Evolutionary conservation across 2,888 invertebrate species (phyloP), one percentile per base, ranked within the genome.

Genomic region (Tetranychus truncatus): DNA sequence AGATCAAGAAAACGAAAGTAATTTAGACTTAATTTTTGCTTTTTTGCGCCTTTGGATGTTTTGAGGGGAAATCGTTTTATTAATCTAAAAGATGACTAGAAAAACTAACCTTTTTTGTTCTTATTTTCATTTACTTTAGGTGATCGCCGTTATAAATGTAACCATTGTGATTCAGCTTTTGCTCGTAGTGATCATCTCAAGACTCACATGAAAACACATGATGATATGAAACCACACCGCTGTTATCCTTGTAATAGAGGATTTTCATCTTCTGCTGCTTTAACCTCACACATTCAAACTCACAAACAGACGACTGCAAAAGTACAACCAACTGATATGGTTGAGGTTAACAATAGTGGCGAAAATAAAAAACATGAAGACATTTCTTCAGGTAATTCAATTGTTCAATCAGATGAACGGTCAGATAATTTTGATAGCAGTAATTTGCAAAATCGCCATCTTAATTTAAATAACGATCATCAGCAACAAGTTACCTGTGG

Each of bases 181-280:
- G 91, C 92, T 74, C 88, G 94, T 84, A 92, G 92, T 81, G 95
- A 95, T 82, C 94, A 95, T 82, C 84, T 95, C 81, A 94, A 94
- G 85, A 93, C 93, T 79, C 95, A 95, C 84, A 89, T 93, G 90
- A 93, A 92, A 84, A 94, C 93, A 0, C 95, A 95, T 83, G 92
- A 94, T 84, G 91, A 91, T 80, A 91, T 90, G 82, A 93, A 93
- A 84, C 92, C 92, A 45, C 94, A 91, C 83, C 92, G 92, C 84
- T 95, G 95, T 82, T 89, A 89, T 44, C 88, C 91, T 66, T 95
- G 95, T 83, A 92, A 91, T 82, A 88, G 92, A 4, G 92, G 92
- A 5, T 95, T 92, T 84, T 92, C 91, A 82, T 92, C 78, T 2
- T 91, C 92, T 0, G 92, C 93, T 0, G 92, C 93, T 0, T 84